phyloP scores from a whole-genome alignment of 2,888 invertebrate genomes.

The Calameuta pallipes region DNA sequence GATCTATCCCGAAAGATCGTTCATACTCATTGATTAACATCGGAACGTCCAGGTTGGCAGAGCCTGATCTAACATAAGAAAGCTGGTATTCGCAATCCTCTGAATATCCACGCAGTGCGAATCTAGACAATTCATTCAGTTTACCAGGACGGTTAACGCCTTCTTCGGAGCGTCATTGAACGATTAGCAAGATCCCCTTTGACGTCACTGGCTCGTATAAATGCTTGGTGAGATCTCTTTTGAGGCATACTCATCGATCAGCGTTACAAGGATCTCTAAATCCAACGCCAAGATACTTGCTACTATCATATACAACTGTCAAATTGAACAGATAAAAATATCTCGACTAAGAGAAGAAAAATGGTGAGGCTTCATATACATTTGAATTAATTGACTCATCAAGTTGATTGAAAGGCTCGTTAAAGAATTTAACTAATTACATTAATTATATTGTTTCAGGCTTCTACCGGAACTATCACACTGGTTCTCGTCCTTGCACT shows the following conservation, averaged over 20 bases:
- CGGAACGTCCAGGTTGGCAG: background rate
- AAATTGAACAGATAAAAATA: background rate
- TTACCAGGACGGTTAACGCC: slow-evolving; percentile 61
- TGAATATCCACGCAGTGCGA: background rate
- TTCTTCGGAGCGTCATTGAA: slow-evolving; percentile 52
- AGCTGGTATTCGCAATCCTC: background rate
- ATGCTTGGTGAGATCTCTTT: slow-evolving; percentile 39
- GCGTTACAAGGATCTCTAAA: slow-evolving; percentile 18
- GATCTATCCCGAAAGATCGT: background rate
- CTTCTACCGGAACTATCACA: background rate
- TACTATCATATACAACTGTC: background rate
- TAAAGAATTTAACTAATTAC: background rate
- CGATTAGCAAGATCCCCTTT: slow-evolving; percentile 60
- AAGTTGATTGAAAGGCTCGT: background rate
- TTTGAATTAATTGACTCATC: background rate
- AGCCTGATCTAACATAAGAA: background rate
- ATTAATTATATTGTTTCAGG: background rate
- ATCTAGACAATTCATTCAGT: slow-evolving; percentile 31
- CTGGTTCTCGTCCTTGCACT: background rate
- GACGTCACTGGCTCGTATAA: slow-evolving; percentile 61
- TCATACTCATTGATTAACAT: background rate
- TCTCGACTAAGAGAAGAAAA: background rate
- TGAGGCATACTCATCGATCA: slow-evolving; percentile 36
- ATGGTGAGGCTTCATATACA: background rate
- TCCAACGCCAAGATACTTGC: slow-evolving; percentile 1